A percentile compares a stretch with the other conserved stretches of the same genome.
These are phyloP conservation scores for Tachina fera DNA, from an alignment of 2,888 invertebrate species.

Conservation along the genomic window DNA sequence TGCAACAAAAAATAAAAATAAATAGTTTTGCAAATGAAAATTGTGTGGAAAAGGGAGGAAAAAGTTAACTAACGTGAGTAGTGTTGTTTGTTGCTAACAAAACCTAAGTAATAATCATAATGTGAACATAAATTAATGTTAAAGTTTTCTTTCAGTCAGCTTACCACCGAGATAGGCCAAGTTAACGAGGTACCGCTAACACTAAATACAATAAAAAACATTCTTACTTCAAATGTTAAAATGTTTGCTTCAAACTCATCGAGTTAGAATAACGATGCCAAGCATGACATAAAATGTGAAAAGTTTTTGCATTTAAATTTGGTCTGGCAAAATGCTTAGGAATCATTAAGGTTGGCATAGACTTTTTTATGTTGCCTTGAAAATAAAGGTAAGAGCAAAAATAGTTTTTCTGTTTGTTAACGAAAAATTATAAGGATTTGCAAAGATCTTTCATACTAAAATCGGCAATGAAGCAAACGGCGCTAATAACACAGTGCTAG, in stretches of 20 bases:
- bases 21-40: conserved; percentile 53
- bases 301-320: conserved; percentile 58
- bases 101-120: conserved; percentile 65
- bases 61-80: conserved; percentile 9
- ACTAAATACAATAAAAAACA: conserved; percentile 1
- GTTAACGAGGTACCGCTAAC: conserved; percentile 52
- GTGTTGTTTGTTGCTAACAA: conserved; percentile 20
- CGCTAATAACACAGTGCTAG: too few relatives aligned
- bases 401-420: too few relatives aligned
- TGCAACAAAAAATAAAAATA: background rate
- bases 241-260: conserved; percentile 10
- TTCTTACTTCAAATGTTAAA: conserved; percentile 15
- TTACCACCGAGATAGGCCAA: conserved; percentile 52
- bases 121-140: conserved; percentile 71
- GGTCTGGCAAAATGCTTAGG: conserved; percentile 6
- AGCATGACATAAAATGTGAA: conserved; percentile 24
- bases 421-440: too few relatives aligned
- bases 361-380: background rate
- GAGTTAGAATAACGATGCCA: conserved; percentile 15
- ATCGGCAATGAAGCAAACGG: too few relatives aligned
- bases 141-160: conserved; percentile 62
- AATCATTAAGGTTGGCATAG: background rate
- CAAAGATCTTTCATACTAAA: too few relatives aligned
- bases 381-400: background rate
- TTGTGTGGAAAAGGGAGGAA: background rate